Base-by-base conservation (phyloP, 1,140 invertebrate species). In the Sogatella furcifera region DNA sequence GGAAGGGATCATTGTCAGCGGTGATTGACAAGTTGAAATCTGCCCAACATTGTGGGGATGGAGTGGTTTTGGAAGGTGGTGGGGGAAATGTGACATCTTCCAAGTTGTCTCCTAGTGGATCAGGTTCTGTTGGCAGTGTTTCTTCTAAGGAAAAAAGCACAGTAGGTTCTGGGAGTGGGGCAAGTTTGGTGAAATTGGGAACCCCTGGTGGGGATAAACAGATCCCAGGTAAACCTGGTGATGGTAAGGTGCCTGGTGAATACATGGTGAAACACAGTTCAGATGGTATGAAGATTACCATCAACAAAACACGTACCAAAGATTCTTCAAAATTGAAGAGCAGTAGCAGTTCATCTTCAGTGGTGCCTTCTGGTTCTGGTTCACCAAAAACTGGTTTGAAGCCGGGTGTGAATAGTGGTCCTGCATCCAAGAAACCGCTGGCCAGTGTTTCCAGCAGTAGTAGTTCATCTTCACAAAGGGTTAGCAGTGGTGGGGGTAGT, bases 271-370 rank as follows among this genome's bases (percentile, higher is more conserved):
- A 91, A 67, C 84, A 84, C 34, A 89, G 87, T 64, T 85, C 83
- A 1, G 89, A 90, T 67, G 90, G 89, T 0, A 88, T 93, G 73
- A 94, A 92, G 71, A 81, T 94, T 11, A 94, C 89, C 0, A 90
- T 93, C 9, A 93, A 92, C 67, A 93, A 92, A 76, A 89, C 89
- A 1, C 70, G 69, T 66, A 78, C 84, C 58, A 83, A 80, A n/a
- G 85, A 85, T 75, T 64, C 69, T 62, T 69, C 75, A 9, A 77
- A 77, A 42, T 58, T 62, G 0, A 66, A 68, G 55, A 66, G 67
- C 9, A 42, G 61, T 43, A 58, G 69, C 14, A 62, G 61, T 34
- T 34, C 65, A 22, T 62, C 64, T 6, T 67, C 67, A 13, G 31
- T 31, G 10, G 31, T 31, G 5, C 52, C 63, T 31, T 70, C 68